Evolutionary conservation across 2,797 vertebrate species (phyloP).

Genomic region (Cacajao melanocephalus): DNA sequence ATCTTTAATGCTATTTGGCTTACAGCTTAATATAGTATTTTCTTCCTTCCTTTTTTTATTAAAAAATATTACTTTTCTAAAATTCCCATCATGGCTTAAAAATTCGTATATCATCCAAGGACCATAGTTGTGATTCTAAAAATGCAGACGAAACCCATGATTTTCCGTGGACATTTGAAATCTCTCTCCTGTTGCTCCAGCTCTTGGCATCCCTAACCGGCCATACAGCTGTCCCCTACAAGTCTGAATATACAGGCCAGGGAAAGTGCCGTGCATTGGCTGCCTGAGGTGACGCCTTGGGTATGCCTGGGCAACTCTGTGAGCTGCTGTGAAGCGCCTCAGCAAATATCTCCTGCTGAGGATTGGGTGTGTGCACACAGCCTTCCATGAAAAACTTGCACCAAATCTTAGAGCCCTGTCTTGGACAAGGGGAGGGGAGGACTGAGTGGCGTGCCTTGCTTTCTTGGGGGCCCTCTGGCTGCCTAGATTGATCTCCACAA

Average conservation of each 20-base stretch:
- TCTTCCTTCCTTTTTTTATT: not conserved
- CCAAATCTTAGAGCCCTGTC: not conserved
- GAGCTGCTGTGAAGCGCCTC: not conserved
- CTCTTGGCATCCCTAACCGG: not conserved
- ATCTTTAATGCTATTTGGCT: not conserved
- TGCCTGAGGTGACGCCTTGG: not conserved
- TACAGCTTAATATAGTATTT: not conserved
- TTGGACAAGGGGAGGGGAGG: not conserved
- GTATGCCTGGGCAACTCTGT: not conserved
- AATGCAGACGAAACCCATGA: not conserved
- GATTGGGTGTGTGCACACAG: not conserved
- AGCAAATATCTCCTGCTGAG: no score
- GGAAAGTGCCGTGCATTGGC: fast-evolving
- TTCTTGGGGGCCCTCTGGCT: not conserved
- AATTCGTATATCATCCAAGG: not conserved
- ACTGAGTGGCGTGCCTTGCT: not conserved
- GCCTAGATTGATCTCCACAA: not conserved
- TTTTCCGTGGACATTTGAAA: not conserved
- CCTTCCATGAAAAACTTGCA: not conserved
- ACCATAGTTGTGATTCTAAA: not conserved
- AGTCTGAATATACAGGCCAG: not conserved
- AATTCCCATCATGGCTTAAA: not conserved
- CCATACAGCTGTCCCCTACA: not conserved
- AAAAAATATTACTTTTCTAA: not conserved
- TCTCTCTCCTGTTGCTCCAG: not conserved